phyloP scores from a whole-genome alignment of 2,888 invertebrate species.

The Cataglyphis livida region DNA sequence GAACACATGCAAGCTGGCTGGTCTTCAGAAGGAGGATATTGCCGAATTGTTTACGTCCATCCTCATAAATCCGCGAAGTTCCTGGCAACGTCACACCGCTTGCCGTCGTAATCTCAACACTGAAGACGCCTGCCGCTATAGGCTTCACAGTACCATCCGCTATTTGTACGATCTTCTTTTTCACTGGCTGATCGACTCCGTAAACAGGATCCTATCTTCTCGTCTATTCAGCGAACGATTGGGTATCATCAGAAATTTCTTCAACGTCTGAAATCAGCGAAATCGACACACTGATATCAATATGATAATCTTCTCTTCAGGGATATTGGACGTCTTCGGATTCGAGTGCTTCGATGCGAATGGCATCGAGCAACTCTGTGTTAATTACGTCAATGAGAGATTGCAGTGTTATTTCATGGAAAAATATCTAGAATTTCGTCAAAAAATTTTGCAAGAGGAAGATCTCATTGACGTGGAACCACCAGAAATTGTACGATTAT shows the following conservation, averaged over 20 bases:
- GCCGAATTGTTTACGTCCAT: slow-evolving; percentile 78
- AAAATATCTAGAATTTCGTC: slow-evolving; percentile 78
- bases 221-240: slow-evolving; percentile 70
- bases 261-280: not conserved
- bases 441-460: slow-evolving; percentile 78
- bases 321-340: slow-evolving; percentile 84
- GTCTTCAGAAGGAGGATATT: slow-evolving; percentile 72
- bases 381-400: slow-evolving; percentile 84
- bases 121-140: slow-evolving; percentile 82
- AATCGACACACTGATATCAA: not conserved
- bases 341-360: slow-evolving; percentile 83
- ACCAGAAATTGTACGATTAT: slow-evolving; percentile 72
- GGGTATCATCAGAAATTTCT: slow-evolving; percentile 69
- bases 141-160: slow-evolving; percentile 84
- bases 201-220: slow-evolving; percentile 76
- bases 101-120: slow-evolving; percentile 81
- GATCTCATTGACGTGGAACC: slow-evolving; percentile 75
- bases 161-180: slow-evolving; percentile 84
- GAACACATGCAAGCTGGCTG: slow-evolving; percentile 74
- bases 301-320: slow-evolving; percentile 66
- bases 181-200: slow-evolving; percentile 80
- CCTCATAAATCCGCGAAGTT: slow-evolving; percentile 78
- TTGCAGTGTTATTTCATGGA: slow-evolving; percentile 83
- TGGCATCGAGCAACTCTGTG: slow-evolving; percentile 80
- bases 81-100: slow-evolving; percentile 72